Evolutionary conservation across 2,113 vertebrate species (phyloP), one percentile per base, ranked within the genome.

Genomic region (Toxotes chatareus): DNA sequence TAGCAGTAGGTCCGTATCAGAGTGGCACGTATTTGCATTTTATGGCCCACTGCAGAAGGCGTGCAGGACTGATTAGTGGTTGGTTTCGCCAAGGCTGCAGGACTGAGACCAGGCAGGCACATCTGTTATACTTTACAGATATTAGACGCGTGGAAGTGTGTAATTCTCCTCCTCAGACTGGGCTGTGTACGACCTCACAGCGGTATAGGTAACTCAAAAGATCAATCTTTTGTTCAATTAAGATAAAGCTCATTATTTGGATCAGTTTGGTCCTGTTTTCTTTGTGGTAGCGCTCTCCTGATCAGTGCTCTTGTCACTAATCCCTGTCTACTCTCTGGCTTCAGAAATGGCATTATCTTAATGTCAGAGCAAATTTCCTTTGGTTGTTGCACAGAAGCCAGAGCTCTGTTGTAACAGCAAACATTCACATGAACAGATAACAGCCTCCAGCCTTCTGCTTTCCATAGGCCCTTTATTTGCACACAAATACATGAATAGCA

Each of bases 21-120:
- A 94, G 84, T 84, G 90, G 84, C 91, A 88, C 85, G 13, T 88
- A 96, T 97, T 96, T 94, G 94, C 94, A 96, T 96, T 96, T 96
- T 94, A 94, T 89, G 95, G 95, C 93, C 93, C 81, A 79, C 91
- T 93, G 93, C 93, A 90, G 94, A 91, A 91, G 89, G 94, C 94
- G 89, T 92, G 90, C 16, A 23, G 75, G 69, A 49, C 59, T 79
- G 90, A 96, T 95, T 93, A 92, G 64, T 90, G 92, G 93, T 78
- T 89, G n/a, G 60, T 60, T 72, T 83, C 67, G 76, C 60, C n/a
- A 12, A 32, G 74, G 61, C 74, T 53, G 47, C 49, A 73, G 69
- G 76, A 47, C 40, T 11, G 38, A 49, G 31, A 68, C 49, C 40
- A 55, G 65, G 17, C 62, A 27, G 63, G 27, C 79, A 84, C 90